Evolutionary conservation across 2,888 invertebrate species (phyloP), one percentile per base, ranked within the genome.

Genomic region (Tortricodes alternella): DNA sequence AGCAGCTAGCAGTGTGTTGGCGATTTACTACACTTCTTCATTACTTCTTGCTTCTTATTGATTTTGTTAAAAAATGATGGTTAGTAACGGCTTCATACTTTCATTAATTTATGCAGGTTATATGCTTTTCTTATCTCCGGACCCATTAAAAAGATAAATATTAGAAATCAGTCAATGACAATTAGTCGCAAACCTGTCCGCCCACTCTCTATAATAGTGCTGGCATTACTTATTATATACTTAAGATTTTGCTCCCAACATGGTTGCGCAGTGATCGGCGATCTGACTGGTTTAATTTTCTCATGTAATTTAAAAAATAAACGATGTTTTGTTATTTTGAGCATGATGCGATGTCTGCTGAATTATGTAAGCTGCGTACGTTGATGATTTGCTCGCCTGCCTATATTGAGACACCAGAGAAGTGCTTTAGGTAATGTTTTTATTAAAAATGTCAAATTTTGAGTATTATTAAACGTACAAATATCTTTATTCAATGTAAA

Each of bases 81-180:
- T n/a, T n/a, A n/a, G n/a, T n/a, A n/a, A n/a, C n/a, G n/a, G n/a
- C n/a, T n/a, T n/a, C n/a, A n/a, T n/a, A n/a, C n/a, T n/a, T n/a
- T n/a, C n/a, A n/a, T n/a, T n/a, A n/a, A n/a, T n/a, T n/a, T n/a
- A n/a, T n/a, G n/a, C n/a, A 21, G 5, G 21, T 21, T 4, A 5
- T 5, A 3, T 21, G 32, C 6, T 18, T 18, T 18, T 37, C 5
- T 39, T 9, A 24, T 24, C 3, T 15, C 5, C 9, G 16, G 3
- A 21, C 27, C 8, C 6, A 48, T 50, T 44, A 37, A 56, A 21
- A 50, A 44, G 50, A 56, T 56, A 44, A 44, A 44, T 38, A 44
- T 32, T 56, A 50, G 44, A 49, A 43, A 56, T 56, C 49, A 50
- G 56, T 56, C 56, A 56, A 29, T 50, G 56, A 50, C 56, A 56